phyloP scores from a whole-genome alignment of 2,888 invertebrate genomes.

The Cantharis nigra region DNA sequence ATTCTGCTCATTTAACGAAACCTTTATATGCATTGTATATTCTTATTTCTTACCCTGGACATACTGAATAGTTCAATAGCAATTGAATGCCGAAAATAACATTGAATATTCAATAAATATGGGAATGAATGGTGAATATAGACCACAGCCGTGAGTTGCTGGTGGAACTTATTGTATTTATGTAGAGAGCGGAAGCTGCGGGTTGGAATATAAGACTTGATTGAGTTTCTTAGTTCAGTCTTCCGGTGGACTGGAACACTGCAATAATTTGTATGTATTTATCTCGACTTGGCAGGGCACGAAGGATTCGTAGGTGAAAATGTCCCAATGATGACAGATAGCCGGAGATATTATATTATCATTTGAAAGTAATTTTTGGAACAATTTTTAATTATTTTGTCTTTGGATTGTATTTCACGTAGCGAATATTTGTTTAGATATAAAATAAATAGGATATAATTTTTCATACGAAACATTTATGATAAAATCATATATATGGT shows the following conservation, averaged over 20 bases:
- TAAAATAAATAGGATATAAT: slow-evolving; percentile 9
- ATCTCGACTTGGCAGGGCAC: too few species aligned
- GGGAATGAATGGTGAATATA: not conserved
- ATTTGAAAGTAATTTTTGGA: not conserved
- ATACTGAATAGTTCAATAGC: not conserved
- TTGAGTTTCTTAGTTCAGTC: too few species aligned
- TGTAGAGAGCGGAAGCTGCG: not conserved
- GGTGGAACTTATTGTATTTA: not conserved
- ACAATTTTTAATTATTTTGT: not conserved
- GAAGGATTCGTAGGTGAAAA: too few species aligned
- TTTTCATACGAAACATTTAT: slow-evolving; percentile 12
- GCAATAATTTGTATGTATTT: not conserved
- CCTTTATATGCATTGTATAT: not conserved
- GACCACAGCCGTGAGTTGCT: not conserved
- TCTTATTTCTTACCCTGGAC: not conserved
- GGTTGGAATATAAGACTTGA: not conserved
- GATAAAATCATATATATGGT: slow-evolving; percentile 23
- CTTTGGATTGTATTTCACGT: not conserved
- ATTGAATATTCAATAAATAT: not conserved
- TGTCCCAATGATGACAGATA: not conserved
- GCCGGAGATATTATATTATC: not conserved
- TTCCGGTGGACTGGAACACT: not conserved
- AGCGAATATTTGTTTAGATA: not conserved
- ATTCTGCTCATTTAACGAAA: not conserved
- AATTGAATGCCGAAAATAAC: not conserved